These are phyloP conservation scores for Gallirallus australis DNA, from an alignment of 2,797 vertebrate species.

Conservation along the genomic window DNA sequence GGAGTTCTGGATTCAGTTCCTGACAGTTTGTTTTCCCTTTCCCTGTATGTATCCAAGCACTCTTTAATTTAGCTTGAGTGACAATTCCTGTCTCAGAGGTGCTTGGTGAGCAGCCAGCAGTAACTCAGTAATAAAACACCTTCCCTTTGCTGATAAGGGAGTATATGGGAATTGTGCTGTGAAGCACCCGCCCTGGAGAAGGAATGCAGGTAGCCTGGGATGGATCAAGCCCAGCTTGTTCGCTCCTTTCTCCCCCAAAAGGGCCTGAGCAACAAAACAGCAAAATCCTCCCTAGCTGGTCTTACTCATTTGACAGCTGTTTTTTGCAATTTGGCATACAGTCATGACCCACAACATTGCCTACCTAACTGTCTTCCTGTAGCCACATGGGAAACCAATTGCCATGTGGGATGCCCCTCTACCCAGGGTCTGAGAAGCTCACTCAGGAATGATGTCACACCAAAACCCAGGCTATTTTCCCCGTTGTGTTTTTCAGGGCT, in stretches of 20 bases:
- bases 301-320: background rate
- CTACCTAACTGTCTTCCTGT: background rate
- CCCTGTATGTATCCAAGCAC: background rate
- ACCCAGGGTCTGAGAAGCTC: fast-evolving
- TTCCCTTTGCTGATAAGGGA: constrained; percentile 26
- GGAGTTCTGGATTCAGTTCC: constrained; percentile 38
- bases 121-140: constrained; percentile 47
- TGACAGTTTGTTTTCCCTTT: constrained; percentile 40
- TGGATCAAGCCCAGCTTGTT: constrained; percentile 27
- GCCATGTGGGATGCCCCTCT: fast-evolving
- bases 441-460: background rate
- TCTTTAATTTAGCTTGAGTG: constrained; percentile 59
- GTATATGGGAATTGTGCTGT: background rate
- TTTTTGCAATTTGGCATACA: background rate
- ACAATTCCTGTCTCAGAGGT: constrained; percentile 18
- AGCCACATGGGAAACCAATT: background rate
- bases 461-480: background rate
- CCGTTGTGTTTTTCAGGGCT: background rate
- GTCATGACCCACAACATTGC: background rate
- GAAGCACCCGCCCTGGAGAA: background rate
- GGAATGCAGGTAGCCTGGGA: background rate
- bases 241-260: background rate
- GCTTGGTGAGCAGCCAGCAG: constrained; percentile 50
- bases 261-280: background rate
- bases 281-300: background rate